Base-by-base conservation (phyloP, 1,140 invertebrate species). In the Pseudomyrmex concolor region DNA sequence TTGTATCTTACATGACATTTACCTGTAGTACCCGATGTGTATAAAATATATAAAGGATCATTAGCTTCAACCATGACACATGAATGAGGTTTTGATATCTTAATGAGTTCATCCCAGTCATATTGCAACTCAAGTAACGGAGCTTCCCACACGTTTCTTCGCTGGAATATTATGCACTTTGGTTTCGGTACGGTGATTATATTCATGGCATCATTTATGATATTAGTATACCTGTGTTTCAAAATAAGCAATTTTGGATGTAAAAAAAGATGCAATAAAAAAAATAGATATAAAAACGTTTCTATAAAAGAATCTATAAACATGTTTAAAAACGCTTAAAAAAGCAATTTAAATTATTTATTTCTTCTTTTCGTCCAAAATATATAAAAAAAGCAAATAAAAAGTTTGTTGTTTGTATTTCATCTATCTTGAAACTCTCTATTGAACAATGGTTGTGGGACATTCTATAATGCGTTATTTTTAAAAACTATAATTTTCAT, bases 1-100 rank as follows among this genome's bases (percentile, higher is more conserved):
- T 43, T 50, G 7, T 13, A 25, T 17, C 3, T 3, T 48, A 48
- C 22, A 67, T 51, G n/a, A 67, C 3, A 17, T 57, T 89, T 91
- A 94, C 97, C 97, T 83, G 97, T 98, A 13, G 97, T 98, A 71
- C 98, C 98, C 3, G 98, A 99, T 1, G 98, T 99, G 91, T 99
- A 99, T 0, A 99, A 94, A 81, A 99, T 97, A 89, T 99, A 99
- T 3, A 99, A 93, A 0, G 98, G 97, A 87, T 99, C 97, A 89
- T 97, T 98, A 10, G 98, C 97, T 87, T 97, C 96, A 0, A 99
- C 96, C 0, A 98, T 95, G 3, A 98, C 97, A 91, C 97, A 98
- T 2, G 97, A 96, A 84, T 97, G 96, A 13, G 96, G 96, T 1
- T 96, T 94, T 0, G 95, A 94, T 50, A 94, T 93, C 15, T 93